Evolutionary conservation across 2,797 vertebrate genomes (phyloP), one percentile per base, ranked within the genome.

Genomic region (Luscinia megarhynchos): DNA sequence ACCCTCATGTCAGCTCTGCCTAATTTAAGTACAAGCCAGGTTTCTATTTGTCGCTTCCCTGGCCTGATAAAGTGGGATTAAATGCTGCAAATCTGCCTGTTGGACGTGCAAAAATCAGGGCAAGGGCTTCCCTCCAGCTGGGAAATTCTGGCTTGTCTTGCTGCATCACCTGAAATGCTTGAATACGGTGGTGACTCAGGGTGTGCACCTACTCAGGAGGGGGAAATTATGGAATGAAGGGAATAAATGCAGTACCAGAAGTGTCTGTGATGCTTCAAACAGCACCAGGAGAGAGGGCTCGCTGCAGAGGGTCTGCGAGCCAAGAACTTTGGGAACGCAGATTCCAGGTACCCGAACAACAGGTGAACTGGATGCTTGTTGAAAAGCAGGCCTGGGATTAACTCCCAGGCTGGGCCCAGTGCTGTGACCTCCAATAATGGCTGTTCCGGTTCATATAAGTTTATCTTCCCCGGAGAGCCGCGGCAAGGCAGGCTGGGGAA

Each of bases 201-300:
- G 41, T 38, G 78, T 43, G 38, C 48, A 61, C 38, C 26, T 91
- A 32, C 21, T 34, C 27, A 23, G 67, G 36, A 78, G 43, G 18
- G 73, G 27, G 24, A 66, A 87, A 66, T 73, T 32, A 10, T 2
- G 2, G 36, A 11, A 10, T 19, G 17, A 19, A 27, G 17, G 24
- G 46, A 53, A 54, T 17, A 3, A 72, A 30, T 4, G 6, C 1
- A 3, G 36, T 8, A 1, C 2, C 16, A 24, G 30, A 45, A 32
- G 23, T 6, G 12, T 38, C 38, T 0, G 0, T 22, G 5, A 6
- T 12, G 14, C 3, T 50, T 80, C 62, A 27, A 72, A 38, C 29
- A 27, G 24, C 1, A 0, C 23, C 27, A 40, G 54, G 73, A 41
- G 27, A 24, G 29, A n/a, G 15, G 17, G 1, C 18, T 70, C 4